Evolutionary conservation across 2,797 vertebrate genomes (phyloP).

Genomic region (Pantherophis alleghaniensis): DNA sequence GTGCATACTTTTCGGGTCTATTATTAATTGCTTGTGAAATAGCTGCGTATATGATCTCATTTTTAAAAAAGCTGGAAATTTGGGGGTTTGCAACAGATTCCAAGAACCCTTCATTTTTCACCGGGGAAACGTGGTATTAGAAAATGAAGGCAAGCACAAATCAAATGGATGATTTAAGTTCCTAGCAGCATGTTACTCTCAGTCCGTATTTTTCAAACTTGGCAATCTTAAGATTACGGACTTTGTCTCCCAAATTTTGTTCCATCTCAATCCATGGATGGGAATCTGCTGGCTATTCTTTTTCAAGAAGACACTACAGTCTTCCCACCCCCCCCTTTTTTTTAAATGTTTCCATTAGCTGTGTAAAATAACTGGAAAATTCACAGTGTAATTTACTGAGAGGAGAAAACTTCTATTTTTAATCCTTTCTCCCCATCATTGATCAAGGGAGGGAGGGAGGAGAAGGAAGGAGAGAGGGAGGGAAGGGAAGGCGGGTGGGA

Average conservation of each 20-base stretch:
- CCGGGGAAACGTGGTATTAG: neutral
- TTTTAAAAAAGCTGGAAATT: neutral
- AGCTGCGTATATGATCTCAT: neutral
- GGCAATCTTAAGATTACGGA: neutral
- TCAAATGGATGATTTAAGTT: neutral
- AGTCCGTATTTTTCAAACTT: neutral
- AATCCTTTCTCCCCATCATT: neutral
- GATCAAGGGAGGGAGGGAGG: neutral
- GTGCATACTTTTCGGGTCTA: neutral
- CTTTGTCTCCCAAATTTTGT: neutral
- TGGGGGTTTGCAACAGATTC: neutral
- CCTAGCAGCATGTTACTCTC: neutral
- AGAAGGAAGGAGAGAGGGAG: neutral
- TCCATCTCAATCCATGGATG: neutral
- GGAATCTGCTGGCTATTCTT: neutral
- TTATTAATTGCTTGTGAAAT: neutral
- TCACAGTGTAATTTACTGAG: neutral
- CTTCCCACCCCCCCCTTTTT: neutral
- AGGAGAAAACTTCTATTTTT: neutral
- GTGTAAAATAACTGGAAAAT: neutral
- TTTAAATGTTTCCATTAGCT: neutral
- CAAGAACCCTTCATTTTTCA: neutral
- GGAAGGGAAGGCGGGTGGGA: rapidly evolving
- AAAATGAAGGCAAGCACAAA: neutral
- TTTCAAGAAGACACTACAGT: neutral